Base-by-base conservation (phyloP, 2,797 vertebrate species). In the Aotus griseimembra region DNA sequence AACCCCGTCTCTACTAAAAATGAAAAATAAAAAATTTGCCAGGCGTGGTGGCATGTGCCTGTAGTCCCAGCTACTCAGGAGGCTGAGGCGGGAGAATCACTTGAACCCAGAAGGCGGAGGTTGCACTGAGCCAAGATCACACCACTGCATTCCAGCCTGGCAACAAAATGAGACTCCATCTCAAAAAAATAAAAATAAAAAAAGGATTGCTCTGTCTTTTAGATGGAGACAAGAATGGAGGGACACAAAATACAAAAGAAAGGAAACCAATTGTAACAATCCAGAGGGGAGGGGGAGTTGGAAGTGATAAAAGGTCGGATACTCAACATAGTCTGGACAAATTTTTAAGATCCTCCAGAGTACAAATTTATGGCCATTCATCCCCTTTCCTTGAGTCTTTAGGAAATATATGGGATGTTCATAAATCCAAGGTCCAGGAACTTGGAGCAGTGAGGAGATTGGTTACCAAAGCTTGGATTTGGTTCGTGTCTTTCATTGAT, bases 271-370 rank as follows among this genome's bases (percentile, higher is more conserved):
- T 39, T 87, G 17, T 11, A 93, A n/a, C 82, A 84, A 93, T 39
- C 2, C 17, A 85, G 9, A 5, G 39, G 13, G 76, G 15, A 95
- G 39, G 77, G 1, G 82, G 81, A 57, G 2, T 5, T 61, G 33
- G 41, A 72, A 26, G 20, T 11, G 17, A 13, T 15, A 55, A 79
- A 19, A 28, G 55, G 20, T 52, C 64, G 22, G 50, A 80, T 76
- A 92, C 44, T 44, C 9, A 91, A 73, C 55, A 93, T 33, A 48
- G 19, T 86, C 17, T 58, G 48, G 58, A 64, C 11, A 11, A 28
- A 76, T 33, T 91, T 94, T 87, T 96, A 94, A 81, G 46, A 67
- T 83, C 76, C 58, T 91, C 58, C 39, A 90, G 79, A 73, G 39
- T 73, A 73, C 75, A 61, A 82, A 44, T 67, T 80, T 72, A 19